Percentiles rank a stretch among this genome's conserved stretches.
These are phyloP conservation scores for Bombus haemorrhoidalis DNA, from an alignment of 1,140 invertebrate species.

Conservation along the genomic window DNA sequence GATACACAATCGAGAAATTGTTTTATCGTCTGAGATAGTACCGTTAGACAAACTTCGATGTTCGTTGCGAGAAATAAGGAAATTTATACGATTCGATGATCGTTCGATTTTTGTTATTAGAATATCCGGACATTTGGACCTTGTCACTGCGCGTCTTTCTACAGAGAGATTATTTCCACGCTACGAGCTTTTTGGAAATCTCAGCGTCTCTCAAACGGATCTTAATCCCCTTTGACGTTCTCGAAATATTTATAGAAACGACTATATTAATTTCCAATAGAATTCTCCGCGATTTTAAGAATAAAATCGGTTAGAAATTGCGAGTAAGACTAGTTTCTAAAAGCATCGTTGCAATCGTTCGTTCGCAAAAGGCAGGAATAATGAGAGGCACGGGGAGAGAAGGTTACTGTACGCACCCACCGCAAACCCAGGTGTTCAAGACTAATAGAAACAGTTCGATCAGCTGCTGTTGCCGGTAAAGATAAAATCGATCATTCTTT, in stretches of 20 bases:
- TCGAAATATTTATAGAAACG: neutral
- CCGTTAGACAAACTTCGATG: too few species aligned
- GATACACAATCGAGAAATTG: too few species aligned
- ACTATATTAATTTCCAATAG: too few species aligned
- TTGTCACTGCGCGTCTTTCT: too few species aligned
- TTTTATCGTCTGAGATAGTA: too few species aligned
- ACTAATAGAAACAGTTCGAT: slow-evolving; percentile 70
- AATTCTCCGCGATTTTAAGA: too few species aligned
- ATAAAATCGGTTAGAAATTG: neutral
- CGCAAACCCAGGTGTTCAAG: slow-evolving; percentile 68
- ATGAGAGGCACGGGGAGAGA: slow-evolving; percentile 14
- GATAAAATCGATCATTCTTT: slow-evolving; percentile 40
- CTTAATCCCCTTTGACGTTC: neutral
- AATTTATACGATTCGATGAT: too few species aligned
- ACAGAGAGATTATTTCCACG: too few species aligned
- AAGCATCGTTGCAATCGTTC: neutral
- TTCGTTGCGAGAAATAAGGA: too few species aligned
- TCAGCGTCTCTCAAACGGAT: neutral
- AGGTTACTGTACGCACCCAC: slow-evolving; percentile 55
- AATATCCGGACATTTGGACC: too few species aligned
- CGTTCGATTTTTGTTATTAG: too few species aligned
- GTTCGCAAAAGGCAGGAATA: neutral
- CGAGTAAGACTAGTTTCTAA: neutral
- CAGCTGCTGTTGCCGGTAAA: slow-evolving; percentile 46
- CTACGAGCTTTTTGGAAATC: too few species aligned